Evolutionary conservation across 1,140 invertebrate genomes (phyloP).

Genomic region (Telenomus remus): DNA sequence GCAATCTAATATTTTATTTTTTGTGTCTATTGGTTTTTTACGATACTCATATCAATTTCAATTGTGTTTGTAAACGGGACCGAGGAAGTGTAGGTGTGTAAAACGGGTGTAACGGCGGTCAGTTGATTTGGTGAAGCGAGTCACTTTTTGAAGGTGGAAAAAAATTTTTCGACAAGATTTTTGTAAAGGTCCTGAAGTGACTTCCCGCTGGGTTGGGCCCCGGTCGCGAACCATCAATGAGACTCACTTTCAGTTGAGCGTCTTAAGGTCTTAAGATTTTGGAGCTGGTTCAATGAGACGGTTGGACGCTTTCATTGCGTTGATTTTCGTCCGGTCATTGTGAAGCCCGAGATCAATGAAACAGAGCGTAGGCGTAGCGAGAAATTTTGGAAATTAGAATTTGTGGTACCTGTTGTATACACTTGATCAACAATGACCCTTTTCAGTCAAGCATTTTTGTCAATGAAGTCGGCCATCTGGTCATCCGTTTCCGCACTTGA

Average conservation of each 20-base stretch:
- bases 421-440: constrained; percentile 65
- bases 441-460: constrained; percentile 62
- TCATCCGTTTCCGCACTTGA: constrained; percentile 56
- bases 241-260: constrained; percentile 26
- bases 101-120: background rate
- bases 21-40: no score
- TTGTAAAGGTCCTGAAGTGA: constrained; percentile 1
- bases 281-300: constrained; percentile 50
- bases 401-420: constrained; percentile 63
- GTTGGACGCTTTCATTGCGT: constrained; percentile 19
- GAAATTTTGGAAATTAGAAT: constrained; percentile 64
- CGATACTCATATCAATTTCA: no score
- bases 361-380: constrained; percentile 38
- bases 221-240: constrained; percentile 36
- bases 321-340: constrained; percentile 31
- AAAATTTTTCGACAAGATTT: constrained; percentile 26
- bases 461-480: constrained; percentile 69
- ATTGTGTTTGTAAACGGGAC: background rate
- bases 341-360: constrained; percentile 39
- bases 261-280: constrained; percentile 38
- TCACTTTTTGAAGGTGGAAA: constrained; percentile 8
- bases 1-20: no score
- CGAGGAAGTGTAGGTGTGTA: background rate
- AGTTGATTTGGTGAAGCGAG: background rate
- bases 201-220: constrained; percentile 30